Base-by-base conservation (phyloP, 2,797 vertebrate species). In the Anguilla marmorata region DNA sequence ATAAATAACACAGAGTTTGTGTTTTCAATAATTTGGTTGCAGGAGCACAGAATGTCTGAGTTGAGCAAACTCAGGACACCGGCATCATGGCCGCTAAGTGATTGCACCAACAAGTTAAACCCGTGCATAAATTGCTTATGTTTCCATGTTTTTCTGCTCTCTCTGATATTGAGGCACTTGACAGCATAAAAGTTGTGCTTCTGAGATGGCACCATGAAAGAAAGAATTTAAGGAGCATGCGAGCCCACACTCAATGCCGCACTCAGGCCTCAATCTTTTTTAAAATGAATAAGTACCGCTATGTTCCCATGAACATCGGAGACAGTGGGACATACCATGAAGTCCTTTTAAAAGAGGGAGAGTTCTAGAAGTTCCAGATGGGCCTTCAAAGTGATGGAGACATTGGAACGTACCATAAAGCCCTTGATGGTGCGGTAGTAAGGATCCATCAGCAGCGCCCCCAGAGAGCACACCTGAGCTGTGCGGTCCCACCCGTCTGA, bases 401-500 rank as follows among this genome's bases (percentile, higher is more conserved):
- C 27, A 27, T 8, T 54, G 74, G 74, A 12, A 79, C 86, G 82
- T 94, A 99, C 99, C 98, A 99, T 98, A 91, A 99, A 98, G 93
- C 99, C 99, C 94, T 97, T 98, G 92, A 99, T 94, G 80, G 99
- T 99, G 92, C 99, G 97, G 90, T 99, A 99, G 93, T 98, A 98
- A 21, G 98, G 96, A 92, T 99, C 98, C 93, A 99, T 94, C n/a
- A 99, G 94, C 85, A 99, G 96, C 14, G 97, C 93, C 33, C 98
- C 98, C 88, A 99, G 96, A 0, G 99, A 97, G 91, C 98, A 99
- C 72, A 99, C 98, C 90, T 99, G 98, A 19, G 99, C 98, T 0
- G 98, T 99, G 89, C 99, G 95, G 91, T 99, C 98, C 98, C 99
- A 99, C 41, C 99, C 98, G 1, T 99, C 99, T 11, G 98, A 99